Evolutionary conservation across 2,797 vertebrate genomes (phyloP), one percentile per base, ranked within the genome.

Genomic region (Streptopelia turtur): DNA sequence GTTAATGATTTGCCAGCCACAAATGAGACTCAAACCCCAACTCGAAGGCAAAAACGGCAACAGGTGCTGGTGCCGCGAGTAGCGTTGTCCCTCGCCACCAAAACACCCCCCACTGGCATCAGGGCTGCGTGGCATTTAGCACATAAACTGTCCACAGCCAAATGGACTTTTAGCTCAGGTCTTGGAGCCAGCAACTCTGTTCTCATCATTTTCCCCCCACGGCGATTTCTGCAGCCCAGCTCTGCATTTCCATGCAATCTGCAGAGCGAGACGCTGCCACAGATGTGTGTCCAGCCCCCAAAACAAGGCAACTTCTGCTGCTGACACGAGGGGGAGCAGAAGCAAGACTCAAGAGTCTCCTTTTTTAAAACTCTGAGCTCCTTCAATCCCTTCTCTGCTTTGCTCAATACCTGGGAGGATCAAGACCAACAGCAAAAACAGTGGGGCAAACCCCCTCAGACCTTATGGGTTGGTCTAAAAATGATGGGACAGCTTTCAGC

Each of bases 21-120:
- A 70, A 56, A 50, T 7, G 50, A 53, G 27, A n/a, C 28, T 13
- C 12, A 60, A 55, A 45, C 31, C 2, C 4, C 24, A 66, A 30
- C 27, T 5, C 21, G 37, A 76, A 63, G 35, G 49, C 55, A 60
- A 35, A 30, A 45, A 57, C 1, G 9, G 70, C 25, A 30, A 25
- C 13, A 47, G 55, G 41, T 33, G 7, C 66, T 64, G 52, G 11
- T 35, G n/a, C 5, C 0, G 0, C 23, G n/a, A 68, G 37, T 31
- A 22, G 31, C 2, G 9, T 68, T 43, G 57, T 50, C 56, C 57
- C 41, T 39, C 47, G 2, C 39, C 3, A 1, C 50, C 39, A 28
- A 14, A 22, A 27, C 6, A 9, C 18, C 41, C 31, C 11, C 31
- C 6, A 2, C 27, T 35, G 66, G 60, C n/a, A 39, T 22, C 49